Base-by-base conservation (phyloP, 2,797 vertebrate species). In the Gastrophryne carolinensis region DNA sequence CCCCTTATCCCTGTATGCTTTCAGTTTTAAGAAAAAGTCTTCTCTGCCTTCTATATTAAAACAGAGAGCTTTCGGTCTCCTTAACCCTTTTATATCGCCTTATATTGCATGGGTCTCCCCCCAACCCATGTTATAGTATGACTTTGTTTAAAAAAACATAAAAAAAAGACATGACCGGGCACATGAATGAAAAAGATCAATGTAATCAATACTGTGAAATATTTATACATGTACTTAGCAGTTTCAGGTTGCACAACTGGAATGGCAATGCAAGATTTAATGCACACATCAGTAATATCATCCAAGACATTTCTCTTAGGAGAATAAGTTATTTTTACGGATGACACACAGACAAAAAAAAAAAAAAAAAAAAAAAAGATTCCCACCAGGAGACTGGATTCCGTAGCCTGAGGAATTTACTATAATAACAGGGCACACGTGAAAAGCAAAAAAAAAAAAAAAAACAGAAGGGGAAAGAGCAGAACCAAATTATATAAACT, bases 311-410 rank as follows among this genome's bases (percentile, higher is more conserved):
- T 49, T 34, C 39, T 61, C 56, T 37, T 1, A 56, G 26, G 56
- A 72, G 41, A 47, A 58, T n/a, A 27, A 56, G 68, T 35, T 60
- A 27, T 68, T 54, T 41, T 30, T 53, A 29, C 17, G 37, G 37
- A 61, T 47, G 49, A 72, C 41, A 44, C 47, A 44, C 57, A 72
- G 44, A 53, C 32, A 53, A 53, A 5, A 29, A 27, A 32, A 0
- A 19, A 53, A 5, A 29, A 27, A 32, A 0, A 19, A 53, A 57
- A 58, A 57, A 57, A 70, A 57, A 4, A 44, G 53, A 6, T 41
- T 49, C 7, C 21, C 27, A 67, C 29, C 29, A 32, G n/a, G 9
- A 70, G 17, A 23, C 54, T 44, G 34, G 37, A 34, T 19, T 58
- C 17, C 53, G 19, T 7, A 21, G 37, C 6, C 30, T 32, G 17